Evolutionary conservation across 1,140 invertebrate genomes (phyloP).

Genomic region (Bombus vancouverensis): DNA sequence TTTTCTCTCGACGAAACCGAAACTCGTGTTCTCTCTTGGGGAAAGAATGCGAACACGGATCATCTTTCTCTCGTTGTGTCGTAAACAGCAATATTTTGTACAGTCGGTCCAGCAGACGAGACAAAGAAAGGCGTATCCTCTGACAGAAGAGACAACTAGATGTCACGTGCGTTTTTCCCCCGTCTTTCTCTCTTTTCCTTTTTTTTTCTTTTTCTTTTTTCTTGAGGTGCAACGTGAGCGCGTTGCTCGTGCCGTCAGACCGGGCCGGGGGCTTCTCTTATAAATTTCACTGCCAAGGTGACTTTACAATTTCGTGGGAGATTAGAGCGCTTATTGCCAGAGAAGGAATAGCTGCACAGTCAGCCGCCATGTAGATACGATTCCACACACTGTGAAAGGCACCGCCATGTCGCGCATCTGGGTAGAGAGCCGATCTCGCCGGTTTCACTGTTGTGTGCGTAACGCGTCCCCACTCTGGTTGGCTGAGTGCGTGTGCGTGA

Average conservation of each 20-base stretch:
- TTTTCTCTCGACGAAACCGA: not conserved
- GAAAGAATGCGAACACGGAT: not conserved
- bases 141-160: too few species aligned
- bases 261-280: slow-evolving; percentile 40
- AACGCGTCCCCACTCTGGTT: slow-evolving; percentile 1
- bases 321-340: slow-evolving; percentile 72
- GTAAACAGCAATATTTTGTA: slow-evolving; percentile 8
- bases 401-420: slow-evolving; percentile 60
- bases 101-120: too few species aligned
- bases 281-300: slow-evolving; percentile 69
- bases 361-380: slow-evolving; percentile 59
- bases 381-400: slow-evolving; percentile 63
- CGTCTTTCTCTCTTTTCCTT: too few species aligned
- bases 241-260: not conserved
- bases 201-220: too few species aligned
- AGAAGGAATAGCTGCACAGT: slow-evolving; percentile 64
- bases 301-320: slow-evolving; percentile 73
- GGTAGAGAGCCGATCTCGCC: slow-evolving; percentile 58
- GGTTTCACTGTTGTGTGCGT: slow-evolving; percentile 3
- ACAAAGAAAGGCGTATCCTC: not conserved
- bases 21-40: not conserved
- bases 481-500: slow-evolving; percentile 16
- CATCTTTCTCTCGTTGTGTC: slow-evolving; percentile 16
- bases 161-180: not conserved
- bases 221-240: not conserved